Percentiles rank a stretch among this genome's conserved stretches.
phyloP scores from a whole-genome alignment of 2,113 vertebrate genomes.

The Pterocles gutturalis region DNA sequence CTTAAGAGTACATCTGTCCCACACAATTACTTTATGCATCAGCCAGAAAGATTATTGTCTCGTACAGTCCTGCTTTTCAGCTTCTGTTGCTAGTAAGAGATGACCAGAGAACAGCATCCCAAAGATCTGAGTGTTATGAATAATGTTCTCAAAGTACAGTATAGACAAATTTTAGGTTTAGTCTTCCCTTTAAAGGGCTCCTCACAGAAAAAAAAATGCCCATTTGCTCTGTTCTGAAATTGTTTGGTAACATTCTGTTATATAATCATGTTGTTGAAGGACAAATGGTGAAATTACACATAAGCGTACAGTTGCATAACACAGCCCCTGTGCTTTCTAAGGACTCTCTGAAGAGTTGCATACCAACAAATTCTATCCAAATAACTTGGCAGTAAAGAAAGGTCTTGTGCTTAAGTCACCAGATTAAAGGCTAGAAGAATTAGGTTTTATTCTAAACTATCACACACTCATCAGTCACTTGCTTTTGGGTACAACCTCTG shows the following conservation, averaged over 20 bases:
- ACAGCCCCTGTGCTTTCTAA: background rate
- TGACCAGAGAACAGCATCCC: background rate
- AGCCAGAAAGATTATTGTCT: background rate
- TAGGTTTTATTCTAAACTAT: background rate
- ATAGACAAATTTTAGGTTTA: background rate
- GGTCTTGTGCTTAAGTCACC: background rate
- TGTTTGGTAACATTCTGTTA: background rate
- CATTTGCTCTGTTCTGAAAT: background rate
- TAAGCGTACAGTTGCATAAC: slow-evolving; percentile 18
- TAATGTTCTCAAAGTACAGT: background rate
- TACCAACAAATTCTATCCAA: background rate
- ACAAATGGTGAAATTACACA: background rate
- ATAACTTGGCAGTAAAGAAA: background rate
- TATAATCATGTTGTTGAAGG: slow-evolving; percentile 23
- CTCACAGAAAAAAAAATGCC: background rate
- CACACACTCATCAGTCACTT: background rate
- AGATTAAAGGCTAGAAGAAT: background rate
- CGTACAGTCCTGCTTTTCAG: background rate
- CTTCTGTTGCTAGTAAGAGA: background rate
- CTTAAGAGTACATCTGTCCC: background rate
- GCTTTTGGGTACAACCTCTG: background rate
- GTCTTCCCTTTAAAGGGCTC: background rate
- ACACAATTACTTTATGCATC: background rate
- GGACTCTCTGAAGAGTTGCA: background rate
- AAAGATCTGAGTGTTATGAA: background rate